Conservation (phyloP, 35 echinoderm and acorn worm genomes). For the Heliocidaris erythrogramma region DNA sequence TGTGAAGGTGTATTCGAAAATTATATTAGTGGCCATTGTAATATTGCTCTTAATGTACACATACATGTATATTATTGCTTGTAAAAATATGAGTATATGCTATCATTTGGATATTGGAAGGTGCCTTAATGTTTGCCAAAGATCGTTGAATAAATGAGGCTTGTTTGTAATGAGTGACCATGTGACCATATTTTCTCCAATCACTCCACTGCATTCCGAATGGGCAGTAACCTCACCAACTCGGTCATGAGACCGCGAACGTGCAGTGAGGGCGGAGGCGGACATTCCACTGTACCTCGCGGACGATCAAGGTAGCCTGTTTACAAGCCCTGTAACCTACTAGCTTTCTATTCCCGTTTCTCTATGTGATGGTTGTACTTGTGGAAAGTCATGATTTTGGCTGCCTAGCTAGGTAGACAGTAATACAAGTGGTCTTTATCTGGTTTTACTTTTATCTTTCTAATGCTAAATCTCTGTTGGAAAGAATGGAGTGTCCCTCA, state of each 20-base stretch:
- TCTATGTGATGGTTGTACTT: background rate
- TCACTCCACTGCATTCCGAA: conserved; percentile 18
- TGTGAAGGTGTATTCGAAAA: too few relatives aligned
- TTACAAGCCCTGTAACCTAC: background rate
- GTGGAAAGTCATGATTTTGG: background rate
- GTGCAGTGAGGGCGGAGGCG: conserved; percentile 79
- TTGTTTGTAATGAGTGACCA: background rate
- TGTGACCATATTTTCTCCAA: conserved; percentile 46
- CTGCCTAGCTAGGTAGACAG: background rate
- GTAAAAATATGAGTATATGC: too few relatives aligned
- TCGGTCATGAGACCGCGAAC: conserved; percentile 72
- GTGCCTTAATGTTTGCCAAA: background rate
- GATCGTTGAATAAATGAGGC: background rate
- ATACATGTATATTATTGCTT: too few relatives aligned
- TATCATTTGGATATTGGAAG: background rate
- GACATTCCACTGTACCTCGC: conserved; percentile 39
- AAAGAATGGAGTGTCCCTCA: background rate
- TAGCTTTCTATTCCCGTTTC: background rate
- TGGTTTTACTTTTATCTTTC: background rate
- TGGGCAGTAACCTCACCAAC: background rate
- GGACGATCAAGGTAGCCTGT: conserved; percentile 59
- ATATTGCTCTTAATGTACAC: background rate
- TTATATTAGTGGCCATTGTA: background rate
- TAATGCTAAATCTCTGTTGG: background rate
- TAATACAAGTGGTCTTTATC: background rate